Base-by-base conservation (phyloP, 2,797 vertebrate genomes). In the Pyrocephalus nanus region DNA sequence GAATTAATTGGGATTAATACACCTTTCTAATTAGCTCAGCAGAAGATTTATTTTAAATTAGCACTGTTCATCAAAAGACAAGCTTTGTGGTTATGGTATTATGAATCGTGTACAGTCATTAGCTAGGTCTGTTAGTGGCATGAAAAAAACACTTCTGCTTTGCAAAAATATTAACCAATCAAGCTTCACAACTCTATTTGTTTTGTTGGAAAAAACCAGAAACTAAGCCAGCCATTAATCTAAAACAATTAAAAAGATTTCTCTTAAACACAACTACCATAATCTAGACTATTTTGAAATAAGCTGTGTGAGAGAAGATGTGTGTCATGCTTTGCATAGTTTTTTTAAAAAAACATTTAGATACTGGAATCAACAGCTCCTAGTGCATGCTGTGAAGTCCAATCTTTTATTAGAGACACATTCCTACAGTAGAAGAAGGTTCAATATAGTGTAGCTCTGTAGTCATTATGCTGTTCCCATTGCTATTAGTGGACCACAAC, bases 221-320 rank as follows among this genome's bases (percentile, higher is more conserved):
- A 96, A 95, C 72, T 36, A 96, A 91, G 79, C 32, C 32, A 82
- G 54, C 93, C 55, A 92, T 95, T 95, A 90, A 72, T 93, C 64
- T 85, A 91, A 48, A 79, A 75, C 54, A 86, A 79, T 95, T 96
- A 85, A 96, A 95, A 96, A 85, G 2, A 94, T 97, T 97, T 95
- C 7, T 92, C 76, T 96, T 95, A 93, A 94, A 92, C 78, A 36
- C 30, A 93, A 70, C 43, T 78, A 17, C 42, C 42, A 67, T 3
- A 9, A 86, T 26, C 89, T 77, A 53, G 3, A 78, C 57, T 93
- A 64, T 77, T 94, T 81, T 87, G n/a, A 92, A 97, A 94, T 91
- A 92, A 96, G 29, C 77, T 91, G 50, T 27, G 64, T 88, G 45
- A 87, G 15, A 65, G 21, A 86, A 86, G 34, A 79, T 62, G 16